phyloP scores from a whole-genome alignment of 2,888 invertebrate species.

The Orchesellides sinensis region DNA sequence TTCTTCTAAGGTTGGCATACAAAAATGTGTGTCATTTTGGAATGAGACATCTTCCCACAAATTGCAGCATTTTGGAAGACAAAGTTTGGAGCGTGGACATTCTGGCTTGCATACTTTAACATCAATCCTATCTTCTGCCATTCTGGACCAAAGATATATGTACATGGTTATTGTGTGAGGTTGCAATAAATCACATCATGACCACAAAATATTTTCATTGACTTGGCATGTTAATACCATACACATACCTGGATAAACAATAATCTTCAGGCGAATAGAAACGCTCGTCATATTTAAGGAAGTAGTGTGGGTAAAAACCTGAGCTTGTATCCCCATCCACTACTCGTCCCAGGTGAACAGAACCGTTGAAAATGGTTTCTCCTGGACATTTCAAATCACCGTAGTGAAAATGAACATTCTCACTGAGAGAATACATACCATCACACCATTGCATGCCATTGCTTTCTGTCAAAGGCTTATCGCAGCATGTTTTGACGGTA shows the following conservation, averaged over 20 bases:
- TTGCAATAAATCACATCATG: not conserved
- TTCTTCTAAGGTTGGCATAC: slow-evolving; percentile 59
- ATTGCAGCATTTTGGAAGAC: slow-evolving; percentile 66
- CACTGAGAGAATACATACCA: slow-evolving; percentile 63
- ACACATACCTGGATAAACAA: slow-evolving; percentile 62
- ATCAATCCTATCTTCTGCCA: slow-evolving; percentile 63
- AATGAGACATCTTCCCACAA: slow-evolving; percentile 67
- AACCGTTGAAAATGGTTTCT: slow-evolving; percentile 49
- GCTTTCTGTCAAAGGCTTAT: slow-evolving; percentile 47
- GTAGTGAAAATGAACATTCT: slow-evolving; percentile 61
- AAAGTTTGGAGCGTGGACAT: slow-evolving; percentile 56
- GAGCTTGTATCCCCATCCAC: slow-evolving; percentile 63
- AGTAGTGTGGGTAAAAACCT: slow-evolving; percentile 67
- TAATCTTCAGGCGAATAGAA: slow-evolving; percentile 67
- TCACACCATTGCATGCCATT: slow-evolving; percentile 65
- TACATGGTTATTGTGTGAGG: not conserved
- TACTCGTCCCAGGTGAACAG: slow-evolving; percentile 48
- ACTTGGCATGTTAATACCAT: too few relatives aligned
- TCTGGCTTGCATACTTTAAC: slow-evolving; percentile 63
- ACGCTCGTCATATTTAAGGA: slow-evolving; percentile 62
- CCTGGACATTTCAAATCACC: slow-evolving; percentile 61
- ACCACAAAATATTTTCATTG: not conserved
- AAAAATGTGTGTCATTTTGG: slow-evolving; percentile 57
- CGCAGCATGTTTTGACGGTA: slow-evolving; percentile 66
- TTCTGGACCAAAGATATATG: slow-evolving; percentile 24